A percentile compares a stretch with the other conserved stretches of the same genome.
Conservation (phyloP, 37 sponge, comb jelly and placozoan genomes). For the Hormiphora californensis region DNA sequence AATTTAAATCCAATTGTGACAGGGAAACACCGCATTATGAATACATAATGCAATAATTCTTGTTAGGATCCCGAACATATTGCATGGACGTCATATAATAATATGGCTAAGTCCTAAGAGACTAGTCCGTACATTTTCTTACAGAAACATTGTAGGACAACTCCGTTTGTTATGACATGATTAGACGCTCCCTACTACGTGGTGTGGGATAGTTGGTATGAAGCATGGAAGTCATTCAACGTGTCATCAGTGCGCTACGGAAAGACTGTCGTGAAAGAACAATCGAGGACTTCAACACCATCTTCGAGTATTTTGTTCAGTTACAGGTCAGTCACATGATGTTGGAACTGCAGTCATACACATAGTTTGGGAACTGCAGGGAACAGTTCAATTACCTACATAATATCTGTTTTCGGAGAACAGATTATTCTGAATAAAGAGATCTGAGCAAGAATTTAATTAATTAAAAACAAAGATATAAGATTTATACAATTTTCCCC, state of each 20-base stretch:
- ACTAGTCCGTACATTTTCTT: too few species aligned
- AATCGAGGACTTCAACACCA: constrained; percentile 41
- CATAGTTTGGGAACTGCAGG: neutral
- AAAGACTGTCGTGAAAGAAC: constrained; percentile 35
- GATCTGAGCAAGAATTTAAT: neutral
- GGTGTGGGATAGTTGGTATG: too few species aligned
- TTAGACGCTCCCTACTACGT: too few species aligned
- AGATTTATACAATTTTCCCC: too few species aligned
- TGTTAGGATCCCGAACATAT: too few species aligned
- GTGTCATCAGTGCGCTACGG: constrained; percentile 2
- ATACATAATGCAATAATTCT: too few species aligned
- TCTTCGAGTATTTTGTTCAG: constrained; percentile 50
- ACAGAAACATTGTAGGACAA: too few species aligned
- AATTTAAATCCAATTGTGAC: too few species aligned
- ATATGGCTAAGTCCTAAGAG: too few species aligned
- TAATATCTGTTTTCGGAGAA: neutral
- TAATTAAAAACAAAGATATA: neutral
- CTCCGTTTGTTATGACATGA: too few species aligned
- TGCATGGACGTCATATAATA: too few species aligned
- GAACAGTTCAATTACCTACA: neutral
- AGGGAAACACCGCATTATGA: too few species aligned
- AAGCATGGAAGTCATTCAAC: constrained; percentile 11
- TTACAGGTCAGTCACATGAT: neutral
- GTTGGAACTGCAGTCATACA: neutral
- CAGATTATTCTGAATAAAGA: neutral